These are phyloP conservation scores for Drosophila sulfurigaster DNA, from an alignment of 1,140 invertebrate genomes.

Conservation along the genomic window DNA sequence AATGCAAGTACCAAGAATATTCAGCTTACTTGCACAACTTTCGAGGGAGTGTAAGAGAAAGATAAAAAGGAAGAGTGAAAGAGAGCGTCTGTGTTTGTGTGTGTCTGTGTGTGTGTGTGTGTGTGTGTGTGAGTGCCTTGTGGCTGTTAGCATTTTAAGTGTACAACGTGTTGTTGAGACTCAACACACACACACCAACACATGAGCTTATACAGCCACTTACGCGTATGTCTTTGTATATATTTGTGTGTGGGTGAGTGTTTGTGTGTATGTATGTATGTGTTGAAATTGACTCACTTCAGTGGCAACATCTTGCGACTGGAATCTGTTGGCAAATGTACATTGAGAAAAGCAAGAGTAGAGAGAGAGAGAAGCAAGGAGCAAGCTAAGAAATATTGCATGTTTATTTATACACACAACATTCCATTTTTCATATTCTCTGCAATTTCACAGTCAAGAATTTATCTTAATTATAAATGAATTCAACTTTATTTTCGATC, in stretches of 20 bases:
- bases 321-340: conserved; percentile 27
- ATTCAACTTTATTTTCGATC: too few relatives aligned
- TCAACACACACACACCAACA: conserved; percentile 5
- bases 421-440: background rate
- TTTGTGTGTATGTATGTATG: conserved; percentile 12
- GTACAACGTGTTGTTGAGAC: conserved; percentile 24
- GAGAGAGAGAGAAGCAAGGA: background rate
- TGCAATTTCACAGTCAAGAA: background rate
- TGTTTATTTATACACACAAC: conserved; percentile 4
- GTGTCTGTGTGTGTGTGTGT: conserved; percentile 5
- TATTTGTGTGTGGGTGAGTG: background rate
- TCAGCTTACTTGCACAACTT: background rate
- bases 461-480: background rate
- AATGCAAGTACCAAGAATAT: conserved; percentile 1
- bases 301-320: conserved; percentile 35
- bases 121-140: conserved; percentile 1
- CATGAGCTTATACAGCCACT: background rate
- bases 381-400: background rate
- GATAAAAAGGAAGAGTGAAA: too few relatives aligned
- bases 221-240: background rate
- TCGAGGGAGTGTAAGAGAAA: background rate
- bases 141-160: conserved; percentile 15
- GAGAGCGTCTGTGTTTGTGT: background rate
- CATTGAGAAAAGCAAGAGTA: background rate
- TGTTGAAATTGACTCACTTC: conserved; percentile 30